phyloP scores from a whole-genome alignment of 30 jellyfish, hydroid and myxozoan genomes.

The Euphysa ruthae region DNA sequence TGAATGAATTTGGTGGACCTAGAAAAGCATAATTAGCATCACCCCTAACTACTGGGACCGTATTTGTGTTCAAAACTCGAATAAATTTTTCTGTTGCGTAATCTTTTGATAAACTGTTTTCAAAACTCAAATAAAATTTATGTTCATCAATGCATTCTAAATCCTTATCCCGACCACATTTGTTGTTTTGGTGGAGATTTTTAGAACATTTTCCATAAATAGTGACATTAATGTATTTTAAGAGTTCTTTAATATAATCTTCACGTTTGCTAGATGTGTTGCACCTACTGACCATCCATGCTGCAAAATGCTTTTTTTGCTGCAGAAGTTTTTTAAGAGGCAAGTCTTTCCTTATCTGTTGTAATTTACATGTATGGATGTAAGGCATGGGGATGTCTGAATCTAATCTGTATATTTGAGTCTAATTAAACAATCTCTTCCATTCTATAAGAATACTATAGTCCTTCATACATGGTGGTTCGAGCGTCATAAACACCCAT shows the following conservation, averaged over 20 bases:
- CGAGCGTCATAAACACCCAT: too few relatives aligned
- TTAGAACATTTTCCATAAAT: slow-evolving; percentile 64
- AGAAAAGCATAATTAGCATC: slow-evolving; percentile 28
- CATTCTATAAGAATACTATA: too few relatives aligned
- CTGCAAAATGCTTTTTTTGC: slow-evolving; percentile 2
- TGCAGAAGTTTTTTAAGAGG: too few relatives aligned
- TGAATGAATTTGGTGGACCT: slow-evolving; percentile 26
- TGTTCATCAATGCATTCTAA: not conserved
- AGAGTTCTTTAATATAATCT: slow-evolving; percentile 33
- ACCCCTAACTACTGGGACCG: slow-evolving; percentile 78
- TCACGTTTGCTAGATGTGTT: not conserved
- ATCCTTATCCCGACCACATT: slow-evolving; percentile 32
- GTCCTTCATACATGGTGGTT: too few relatives aligned
- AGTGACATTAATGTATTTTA: slow-evolving; percentile 37
- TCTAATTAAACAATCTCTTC: too few relatives aligned
- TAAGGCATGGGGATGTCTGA: too few relatives aligned
- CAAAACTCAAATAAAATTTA: slow-evolving; percentile 59
- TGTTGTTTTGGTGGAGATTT: slow-evolving; percentile 35
- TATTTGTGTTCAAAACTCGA: slow-evolving; percentile 58
- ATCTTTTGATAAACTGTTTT: slow-evolving; percentile 57
- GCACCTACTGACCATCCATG: slow-evolving; percentile 25
- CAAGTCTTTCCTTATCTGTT: too few relatives aligned
- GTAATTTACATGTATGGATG: too few relatives aligned
- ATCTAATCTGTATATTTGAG: too few relatives aligned
- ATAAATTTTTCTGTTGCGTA: slow-evolving; percentile 63